Conservation (phyloP, 1,140 invertebrate species). For the Brachionus asplanchnoidis region DNA sequence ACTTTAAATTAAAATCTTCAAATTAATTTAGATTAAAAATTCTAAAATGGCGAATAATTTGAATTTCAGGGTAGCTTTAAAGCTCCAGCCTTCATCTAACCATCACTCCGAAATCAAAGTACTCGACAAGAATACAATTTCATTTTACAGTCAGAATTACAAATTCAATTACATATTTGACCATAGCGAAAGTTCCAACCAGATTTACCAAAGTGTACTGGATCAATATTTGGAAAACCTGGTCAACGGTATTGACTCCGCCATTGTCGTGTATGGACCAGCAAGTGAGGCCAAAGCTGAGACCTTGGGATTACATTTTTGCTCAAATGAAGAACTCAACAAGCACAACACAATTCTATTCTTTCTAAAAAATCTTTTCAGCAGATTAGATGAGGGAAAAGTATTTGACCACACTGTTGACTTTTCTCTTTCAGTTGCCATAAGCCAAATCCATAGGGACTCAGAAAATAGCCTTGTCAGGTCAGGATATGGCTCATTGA, state of each 20-base stretch:
- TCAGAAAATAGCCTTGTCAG: neutral
- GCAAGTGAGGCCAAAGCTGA: neutral
- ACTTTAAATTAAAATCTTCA: neutral
- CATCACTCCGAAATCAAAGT: neutral
- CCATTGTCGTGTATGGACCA: neutral
- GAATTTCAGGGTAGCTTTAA: neutral
- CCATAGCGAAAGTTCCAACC: neutral
- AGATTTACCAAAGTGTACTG: neutral
- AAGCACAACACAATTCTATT: neutral
- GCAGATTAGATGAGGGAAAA: neutral
- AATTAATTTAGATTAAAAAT: neutral
- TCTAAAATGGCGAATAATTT: neutral
- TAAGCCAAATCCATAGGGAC: neutral
- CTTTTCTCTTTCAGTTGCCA: neutral
- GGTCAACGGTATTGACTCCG: neutral
- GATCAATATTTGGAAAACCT: neutral
- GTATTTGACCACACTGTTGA: neutral
- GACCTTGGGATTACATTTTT: neutral
- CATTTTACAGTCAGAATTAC: neutral
- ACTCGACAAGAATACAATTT: neutral
- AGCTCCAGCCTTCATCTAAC: neutral
- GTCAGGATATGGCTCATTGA: neutral
- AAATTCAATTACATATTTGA: neutral
- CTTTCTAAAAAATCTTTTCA: neutral
- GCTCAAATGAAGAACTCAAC: neutral